A percentile compares a stretch with the other conserved stretches of the same genome.
Conservation (phyloP, 2,797 vertebrate species). For the Ibycter americanus region DNA sequence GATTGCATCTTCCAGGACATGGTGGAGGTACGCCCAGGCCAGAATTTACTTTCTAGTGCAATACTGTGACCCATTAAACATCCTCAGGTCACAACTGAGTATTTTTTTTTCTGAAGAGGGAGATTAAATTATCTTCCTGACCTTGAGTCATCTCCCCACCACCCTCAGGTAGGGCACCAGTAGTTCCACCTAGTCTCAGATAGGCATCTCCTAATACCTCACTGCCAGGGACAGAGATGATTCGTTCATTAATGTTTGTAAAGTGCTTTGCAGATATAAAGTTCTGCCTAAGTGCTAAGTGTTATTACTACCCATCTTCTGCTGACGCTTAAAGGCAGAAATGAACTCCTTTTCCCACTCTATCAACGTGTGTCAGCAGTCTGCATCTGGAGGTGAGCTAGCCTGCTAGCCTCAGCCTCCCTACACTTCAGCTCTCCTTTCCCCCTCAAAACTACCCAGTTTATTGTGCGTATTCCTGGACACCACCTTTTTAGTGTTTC, state of each 20-base stretch:
- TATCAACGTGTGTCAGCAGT: rapidly evolving
- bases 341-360: not conserved
- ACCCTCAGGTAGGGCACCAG: not conserved
- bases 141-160: not conserved
- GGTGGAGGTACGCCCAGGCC: not conserved
- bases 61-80: not conserved
- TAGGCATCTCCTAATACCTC: not conserved
- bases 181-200: not conserved
- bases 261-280: constrained; percentile 56
- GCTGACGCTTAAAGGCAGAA: not conserved
- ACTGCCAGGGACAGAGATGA: not conserved
- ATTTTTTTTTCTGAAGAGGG: not conserved
- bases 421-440: not conserved
- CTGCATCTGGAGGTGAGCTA: not conserved
- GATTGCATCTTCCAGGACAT: not conserved
- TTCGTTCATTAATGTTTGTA: not conserved
- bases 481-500: not conserved
- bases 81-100: not conserved
- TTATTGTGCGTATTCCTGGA: not conserved
- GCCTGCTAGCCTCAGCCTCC: not conserved
- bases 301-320: not conserved
- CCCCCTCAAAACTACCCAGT: not conserved
- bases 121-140: not conserved
- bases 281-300: constrained; percentile 59
- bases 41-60: constrained; percentile 56